Evolutionary conservation across 1,140 invertebrate species (phyloP).

Genomic region (Lepidurus apus): DNA sequence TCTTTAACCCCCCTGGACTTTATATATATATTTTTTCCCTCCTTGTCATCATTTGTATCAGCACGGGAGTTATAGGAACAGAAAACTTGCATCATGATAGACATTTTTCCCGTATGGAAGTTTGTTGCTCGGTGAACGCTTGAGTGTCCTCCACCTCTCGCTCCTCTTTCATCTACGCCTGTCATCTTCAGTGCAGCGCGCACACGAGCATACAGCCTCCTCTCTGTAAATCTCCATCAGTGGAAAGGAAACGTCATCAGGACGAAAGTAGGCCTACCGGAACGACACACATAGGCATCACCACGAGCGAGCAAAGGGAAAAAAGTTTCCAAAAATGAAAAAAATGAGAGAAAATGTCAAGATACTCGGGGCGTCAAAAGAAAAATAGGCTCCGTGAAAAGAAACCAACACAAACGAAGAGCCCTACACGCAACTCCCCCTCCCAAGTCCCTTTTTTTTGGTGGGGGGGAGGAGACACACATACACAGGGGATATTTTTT

Average conservation of each 20-base stretch:
- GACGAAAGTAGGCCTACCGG: not conserved
- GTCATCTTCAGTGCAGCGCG: not conserved
- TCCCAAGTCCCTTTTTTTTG: not conserved
- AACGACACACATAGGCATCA: not conserved
- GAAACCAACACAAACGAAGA: constrained; percentile 5
- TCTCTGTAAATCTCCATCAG: not conserved
- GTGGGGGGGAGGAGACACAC: not conserved
- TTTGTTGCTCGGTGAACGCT: constrained; percentile 14
- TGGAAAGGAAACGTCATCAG: constrained; percentile 21
- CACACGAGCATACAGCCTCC: not conserved
- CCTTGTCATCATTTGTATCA: not conserved
- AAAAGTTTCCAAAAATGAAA: not conserved
- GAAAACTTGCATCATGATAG: not conserved
- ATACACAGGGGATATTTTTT: not conserved
- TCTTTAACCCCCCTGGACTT: not conserved
- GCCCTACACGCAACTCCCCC: constrained; percentile 19
- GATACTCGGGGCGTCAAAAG: not conserved
- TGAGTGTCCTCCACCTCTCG: not conserved
- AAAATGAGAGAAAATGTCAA: constrained; percentile 5
- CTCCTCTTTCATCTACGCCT: constrained; percentile 6
- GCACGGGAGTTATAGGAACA: not conserved
- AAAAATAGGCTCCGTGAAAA: constrained; percentile 1
- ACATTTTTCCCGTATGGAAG: not conserved
- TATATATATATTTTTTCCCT: not conserved
- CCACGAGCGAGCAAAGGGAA: not conserved